Percentiles rank a stretch among this genome's conserved stretches.
Evolutionary conservation across 2,113 vertebrate genomes (phyloP).

Genomic region (Corapipo altera): DNA sequence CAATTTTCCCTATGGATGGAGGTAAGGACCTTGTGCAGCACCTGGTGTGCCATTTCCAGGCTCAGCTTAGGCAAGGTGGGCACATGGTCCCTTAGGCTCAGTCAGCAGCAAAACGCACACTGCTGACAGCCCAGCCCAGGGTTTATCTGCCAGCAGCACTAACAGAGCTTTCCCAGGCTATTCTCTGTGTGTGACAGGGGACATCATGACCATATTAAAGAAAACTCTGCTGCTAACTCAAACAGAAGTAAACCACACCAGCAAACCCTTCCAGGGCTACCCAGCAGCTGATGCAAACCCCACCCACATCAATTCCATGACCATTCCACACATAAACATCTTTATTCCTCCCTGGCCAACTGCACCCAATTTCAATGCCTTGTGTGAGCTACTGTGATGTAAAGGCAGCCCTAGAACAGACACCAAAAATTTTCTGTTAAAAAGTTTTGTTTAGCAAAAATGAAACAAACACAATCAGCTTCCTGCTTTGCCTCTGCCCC

Average conservation of each 20-base stretch:
- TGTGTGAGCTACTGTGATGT: neutral
- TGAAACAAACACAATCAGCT: neutral
- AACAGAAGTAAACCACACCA: neutral
- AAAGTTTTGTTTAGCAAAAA: neutral
- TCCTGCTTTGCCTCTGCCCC: neutral
- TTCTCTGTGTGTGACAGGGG: neutral
- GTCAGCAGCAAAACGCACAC: neutral
- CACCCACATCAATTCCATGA: neutral
- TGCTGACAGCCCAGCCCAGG: neutral
- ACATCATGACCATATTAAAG: neutral
- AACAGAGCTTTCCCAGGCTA: neutral
- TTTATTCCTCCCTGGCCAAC: neutral
- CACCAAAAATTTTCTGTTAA: neutral
- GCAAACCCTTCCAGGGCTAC: neutral
- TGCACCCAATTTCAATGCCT: neutral
- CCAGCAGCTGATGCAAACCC: neutral
- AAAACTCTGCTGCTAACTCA: neutral
- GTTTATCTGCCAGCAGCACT: neutral
- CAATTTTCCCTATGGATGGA: neutral
- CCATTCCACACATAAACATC: fast-evolving
- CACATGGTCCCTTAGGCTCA: neutral
- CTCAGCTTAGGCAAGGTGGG: neutral
- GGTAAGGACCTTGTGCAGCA: neutral
- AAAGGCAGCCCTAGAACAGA: neutral
- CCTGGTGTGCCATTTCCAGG: no score